phyloP scores from a whole-genome alignment of 2,113 vertebrate genomes.

The Tricholaema leucomelas region DNA sequence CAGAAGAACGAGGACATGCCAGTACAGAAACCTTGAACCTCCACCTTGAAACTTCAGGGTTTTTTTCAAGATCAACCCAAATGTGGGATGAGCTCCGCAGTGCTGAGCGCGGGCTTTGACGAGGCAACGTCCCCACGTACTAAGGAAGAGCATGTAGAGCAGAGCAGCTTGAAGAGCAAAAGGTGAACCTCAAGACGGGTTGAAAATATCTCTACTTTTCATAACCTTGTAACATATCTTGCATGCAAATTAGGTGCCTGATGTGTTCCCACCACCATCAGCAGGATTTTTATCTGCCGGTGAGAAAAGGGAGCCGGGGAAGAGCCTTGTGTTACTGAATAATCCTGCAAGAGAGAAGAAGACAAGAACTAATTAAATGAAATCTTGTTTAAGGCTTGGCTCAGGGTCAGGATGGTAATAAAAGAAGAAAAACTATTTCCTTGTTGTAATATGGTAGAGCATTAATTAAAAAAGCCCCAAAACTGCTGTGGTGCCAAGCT shows the following conservation, averaged over 20 bases:
- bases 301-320: neutral
- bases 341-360: constrained; percentile 6
- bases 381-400: constrained; percentile 49
- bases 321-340: neutral
- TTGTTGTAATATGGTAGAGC: constrained; percentile 13
- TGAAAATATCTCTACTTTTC: constrained; percentile 20
- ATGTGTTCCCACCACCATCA: constrained; percentile 43
- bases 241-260: constrained; percentile 31
- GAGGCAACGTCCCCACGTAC: rapidly evolving
- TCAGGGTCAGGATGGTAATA: constrained; percentile 1
- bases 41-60: rapidly evolving
- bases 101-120: neutral
- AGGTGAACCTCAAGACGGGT: neutral
- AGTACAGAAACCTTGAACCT: neutral
- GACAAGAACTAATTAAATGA: constrained; percentile 40
- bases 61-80: neutral
- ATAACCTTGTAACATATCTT: neutral
- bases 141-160: rapidly evolving
- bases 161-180: neutral
- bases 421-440: constrained; percentile 51
- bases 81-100: rapidly evolving
- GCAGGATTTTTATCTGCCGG: constrained; percentile 63
- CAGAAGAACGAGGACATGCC: neutral
- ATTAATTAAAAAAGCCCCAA: constrained; percentile 13
- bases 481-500: neutral